A percentile compares a stretch with the other conserved stretches of the same genome.
These are phyloP conservation scores for Sycophila texana DNA, from an alignment of 2,888 invertebrate genomes.

Conservation along the genomic window DNA sequence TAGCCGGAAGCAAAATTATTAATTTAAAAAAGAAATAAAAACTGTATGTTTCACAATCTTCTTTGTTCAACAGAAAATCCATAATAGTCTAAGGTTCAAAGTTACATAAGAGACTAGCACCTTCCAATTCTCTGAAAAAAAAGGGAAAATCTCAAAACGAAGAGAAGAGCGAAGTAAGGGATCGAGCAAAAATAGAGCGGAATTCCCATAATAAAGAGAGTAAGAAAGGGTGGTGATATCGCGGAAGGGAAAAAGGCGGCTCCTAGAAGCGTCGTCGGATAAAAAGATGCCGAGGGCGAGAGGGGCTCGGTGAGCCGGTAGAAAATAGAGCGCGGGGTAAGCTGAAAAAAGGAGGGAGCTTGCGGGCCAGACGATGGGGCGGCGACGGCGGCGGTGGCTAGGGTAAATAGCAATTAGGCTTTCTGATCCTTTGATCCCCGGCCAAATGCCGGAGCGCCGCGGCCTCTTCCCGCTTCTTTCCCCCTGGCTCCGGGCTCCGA, in stretches of 20 bases:
- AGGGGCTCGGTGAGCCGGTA: slow-evolving; percentile 8
- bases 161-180: not conserved
- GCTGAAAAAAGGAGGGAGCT: slow-evolving; percentile 34
- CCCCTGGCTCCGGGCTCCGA: slow-evolving; percentile 46
- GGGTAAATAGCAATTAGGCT: slow-evolving; percentile 63
- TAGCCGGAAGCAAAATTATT: too few species aligned
- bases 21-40: too few species aligned
- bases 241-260: slow-evolving; percentile 19
- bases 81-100: too few species aligned
- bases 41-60: too few species aligned
- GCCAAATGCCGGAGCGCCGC: slow-evolving; percentile 42
- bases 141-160: not conserved
- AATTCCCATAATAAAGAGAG: too few species aligned
- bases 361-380: slow-evolving; percentile 39
- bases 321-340: slow-evolving; percentile 23
- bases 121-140: not conserved
- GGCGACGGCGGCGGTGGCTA: slow-evolving; percentile 38
- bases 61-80: too few species aligned
- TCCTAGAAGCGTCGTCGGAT: slow-evolving; percentile 11
- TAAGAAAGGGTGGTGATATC: not conserved
- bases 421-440: slow-evolving; percentile 62
- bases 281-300: slow-evolving; percentile 39
- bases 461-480: slow-evolving; percentile 22
- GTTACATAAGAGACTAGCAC: too few species aligned
- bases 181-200: too few species aligned